Conservation (phyloP, 2,888 invertebrate species). For the Coecobrya sp. region DNA sequence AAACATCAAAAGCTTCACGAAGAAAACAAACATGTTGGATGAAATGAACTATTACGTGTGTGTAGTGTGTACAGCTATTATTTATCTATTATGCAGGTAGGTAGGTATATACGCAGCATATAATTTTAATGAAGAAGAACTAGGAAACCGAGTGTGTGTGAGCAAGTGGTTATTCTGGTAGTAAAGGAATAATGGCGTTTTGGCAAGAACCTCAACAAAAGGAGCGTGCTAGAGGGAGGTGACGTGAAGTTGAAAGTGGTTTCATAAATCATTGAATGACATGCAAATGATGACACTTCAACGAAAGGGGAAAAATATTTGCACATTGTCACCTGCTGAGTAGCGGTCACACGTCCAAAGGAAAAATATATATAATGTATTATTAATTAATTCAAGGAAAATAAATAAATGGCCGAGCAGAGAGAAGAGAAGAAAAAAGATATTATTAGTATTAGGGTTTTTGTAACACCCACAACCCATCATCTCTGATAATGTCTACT, state of each 20-base stretch:
- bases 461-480: slow-evolving; percentile 15
- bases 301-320: slow-evolving; percentile 69
- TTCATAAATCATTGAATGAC: slow-evolving; percentile 80
- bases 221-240: slow-evolving; percentile 65
- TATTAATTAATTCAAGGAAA: slow-evolving; percentile 55
- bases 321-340: slow-evolving; percentile 78
- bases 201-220: slow-evolving; percentile 45
- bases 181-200: slow-evolving; percentile 25
- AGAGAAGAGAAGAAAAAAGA: no score
- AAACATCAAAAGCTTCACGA: slow-evolving; percentile 34
- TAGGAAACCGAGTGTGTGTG: slow-evolving; percentile 18
- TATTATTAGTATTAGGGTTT: not conserved
- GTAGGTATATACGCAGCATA: not conserved
- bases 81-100: not conserved
- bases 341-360: slow-evolving; percentile 57
- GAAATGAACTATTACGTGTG: slow-evolving; percentile 45
- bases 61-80: not conserved
- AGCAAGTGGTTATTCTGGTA: not conserved
- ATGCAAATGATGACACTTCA: slow-evolving; percentile 77
- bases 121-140: slow-evolving; percentile 59
- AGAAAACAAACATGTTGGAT: slow-evolving; percentile 51
- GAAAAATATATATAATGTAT: slow-evolving; percentile 31
- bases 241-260: slow-evolving; percentile 66
- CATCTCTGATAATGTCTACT: not conserved
- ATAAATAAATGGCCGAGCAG: not conserved